Conservation (phyloP, 1,140 invertebrate genomes). For the Lepidurus couesii region DNA sequence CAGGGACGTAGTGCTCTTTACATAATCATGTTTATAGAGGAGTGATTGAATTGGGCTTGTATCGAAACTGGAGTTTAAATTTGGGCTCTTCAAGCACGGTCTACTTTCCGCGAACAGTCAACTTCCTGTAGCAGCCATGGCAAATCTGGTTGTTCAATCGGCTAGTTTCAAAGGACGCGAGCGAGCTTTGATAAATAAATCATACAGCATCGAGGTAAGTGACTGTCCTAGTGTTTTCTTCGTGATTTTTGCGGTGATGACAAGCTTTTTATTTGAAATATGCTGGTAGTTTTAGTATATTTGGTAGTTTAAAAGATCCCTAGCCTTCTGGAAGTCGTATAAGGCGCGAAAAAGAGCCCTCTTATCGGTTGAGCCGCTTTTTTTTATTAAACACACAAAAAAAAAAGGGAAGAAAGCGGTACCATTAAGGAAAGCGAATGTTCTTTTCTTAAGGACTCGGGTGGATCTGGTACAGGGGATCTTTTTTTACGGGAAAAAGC, state of each 20-base stretch:
- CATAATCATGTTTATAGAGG: not conserved
- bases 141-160: not conserved
- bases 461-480: not conserved
- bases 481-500: not conserved
- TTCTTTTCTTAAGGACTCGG: not conserved
- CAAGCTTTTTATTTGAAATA: not conserved
- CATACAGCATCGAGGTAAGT: slow-evolving; percentile 94
- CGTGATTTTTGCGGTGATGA: not conserved
- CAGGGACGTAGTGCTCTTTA: not conserved
- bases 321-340: not conserved
- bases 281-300: not conserved
- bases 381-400: not conserved
- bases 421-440: not conserved
- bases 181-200: slow-evolving; percentile 68
- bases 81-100: not conserved
- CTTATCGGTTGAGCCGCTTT: not conserved
- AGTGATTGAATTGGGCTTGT: not conserved
- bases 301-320: not conserved
- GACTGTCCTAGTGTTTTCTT: not conserved
- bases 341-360: not conserved
- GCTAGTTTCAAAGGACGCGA: not conserved
- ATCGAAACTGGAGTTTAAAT: not conserved
- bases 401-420: not conserved
- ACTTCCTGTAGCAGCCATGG: not conserved
- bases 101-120: not conserved